Evolutionary conservation across 2,113 vertebrate species (phyloP), one percentile per base, ranked within the genome.

Genomic region (Mesitornis unicolor): DNA sequence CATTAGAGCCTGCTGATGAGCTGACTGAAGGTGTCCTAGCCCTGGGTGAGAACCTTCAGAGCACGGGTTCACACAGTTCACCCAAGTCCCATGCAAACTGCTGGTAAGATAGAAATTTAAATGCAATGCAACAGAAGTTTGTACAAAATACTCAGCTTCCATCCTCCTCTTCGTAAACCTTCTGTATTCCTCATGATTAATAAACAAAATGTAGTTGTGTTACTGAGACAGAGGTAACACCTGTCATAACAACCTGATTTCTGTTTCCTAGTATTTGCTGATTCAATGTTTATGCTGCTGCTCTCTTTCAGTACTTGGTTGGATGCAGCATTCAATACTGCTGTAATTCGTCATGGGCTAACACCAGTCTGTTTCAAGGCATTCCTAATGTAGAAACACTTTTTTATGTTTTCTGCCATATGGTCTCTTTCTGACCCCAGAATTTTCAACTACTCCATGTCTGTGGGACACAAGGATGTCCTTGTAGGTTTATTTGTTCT

Each of bases 1-100:
- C 26, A 20, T 11, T 43, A 47, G 22, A 42, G 31, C 35, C 51
- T 29, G 8, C 48, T n/a, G n/a, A 59, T 56, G 31, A 54, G 20
- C 21, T 48, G 35, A 24, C 2, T 43, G 38, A 48, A 84, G 31
- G 14, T 43, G 28, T 40, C 40, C 64, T 31, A 84, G 38, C 31
- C 50, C 50, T 28, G 24, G 26, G 19, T 11, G n/a, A 75, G 45
- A 59, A n/a, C n/a, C n/a, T n/a, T n/a, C 1, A 3, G 11, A 76
- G 63, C 28, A 65, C 26, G 0, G 0, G 29, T 43, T 60, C n/a
- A 8, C 19, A 35, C 20, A 3, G 1, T 10, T 84, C 36, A 35
- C 16, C 33, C 28, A 65, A 45, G 50, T 60, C 51, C 57, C 57
- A 35, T 1, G 1, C 36, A 47, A 45, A 51, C 22, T 25, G 19